These are phyloP conservation scores for Metopia argyrocephala DNA, from an alignment of 2,888 invertebrate genomes.

Conservation along the genomic window DNA sequence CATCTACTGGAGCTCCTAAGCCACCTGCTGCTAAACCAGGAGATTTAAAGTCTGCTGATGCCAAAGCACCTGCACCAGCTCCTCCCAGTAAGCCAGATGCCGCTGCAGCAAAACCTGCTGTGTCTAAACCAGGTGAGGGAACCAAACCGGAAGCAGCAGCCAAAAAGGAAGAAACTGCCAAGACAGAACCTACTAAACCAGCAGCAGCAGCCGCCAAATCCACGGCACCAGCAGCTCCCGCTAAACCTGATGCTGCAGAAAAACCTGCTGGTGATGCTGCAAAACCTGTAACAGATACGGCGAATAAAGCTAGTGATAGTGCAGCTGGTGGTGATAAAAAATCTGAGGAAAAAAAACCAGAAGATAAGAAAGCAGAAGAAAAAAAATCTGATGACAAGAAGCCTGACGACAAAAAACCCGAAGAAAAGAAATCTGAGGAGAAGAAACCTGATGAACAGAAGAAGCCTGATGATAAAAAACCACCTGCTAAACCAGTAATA, in stretches of 20 bases:
- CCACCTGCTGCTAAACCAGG: conserved; percentile 46
- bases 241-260: conserved; percentile 72
- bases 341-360: conserved; percentile 65
- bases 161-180: conserved; percentile 71
- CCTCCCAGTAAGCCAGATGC: conserved; percentile 71
- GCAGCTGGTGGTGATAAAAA: conserved; percentile 66
- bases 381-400: conserved; percentile 66
- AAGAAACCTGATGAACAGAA: conserved; percentile 66
- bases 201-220: conserved; percentile 70
- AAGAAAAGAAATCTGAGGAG: conserved; percentile 66
- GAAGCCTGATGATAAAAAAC: conserved; percentile 72
- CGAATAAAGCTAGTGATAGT: conserved; percentile 67
- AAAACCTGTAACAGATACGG: conserved; percentile 70
- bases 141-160: conserved; percentile 73
- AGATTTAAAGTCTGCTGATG: conserved; percentile 66
- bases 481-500: conserved; percentile 73
- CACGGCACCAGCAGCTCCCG: conserved; percentile 66
- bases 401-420: conserved; percentile 65
- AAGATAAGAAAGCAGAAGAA: conserved; percentile 65
- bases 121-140: conserved; percentile 71
- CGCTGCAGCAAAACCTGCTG: conserved; percentile 71
- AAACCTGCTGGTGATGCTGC: conserved; percentile 69
- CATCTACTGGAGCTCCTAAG: conserved; percentile 41
- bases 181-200: conserved; percentile 70
- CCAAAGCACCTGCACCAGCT: conserved; percentile 65